phyloP scores from a whole-genome alignment of 2,113 vertebrate genomes.

The Galeopterus variegatus region DNA sequence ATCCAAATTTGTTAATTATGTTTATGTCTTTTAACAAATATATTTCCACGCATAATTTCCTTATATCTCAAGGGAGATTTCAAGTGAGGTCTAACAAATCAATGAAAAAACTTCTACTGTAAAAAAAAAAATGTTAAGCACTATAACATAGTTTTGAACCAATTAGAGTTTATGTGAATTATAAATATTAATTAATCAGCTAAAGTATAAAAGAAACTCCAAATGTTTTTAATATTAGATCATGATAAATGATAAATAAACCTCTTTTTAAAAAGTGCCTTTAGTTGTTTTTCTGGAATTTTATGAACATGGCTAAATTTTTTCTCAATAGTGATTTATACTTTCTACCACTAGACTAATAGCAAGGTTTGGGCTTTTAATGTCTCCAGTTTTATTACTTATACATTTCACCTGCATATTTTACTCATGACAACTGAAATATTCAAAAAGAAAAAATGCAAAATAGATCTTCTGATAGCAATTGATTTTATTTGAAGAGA shows the following conservation, averaged over 20 bases:
- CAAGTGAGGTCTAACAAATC: neutral
- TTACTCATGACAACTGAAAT: constrained; percentile 26
- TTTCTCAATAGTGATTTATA: neutral
- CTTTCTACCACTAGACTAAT: neutral
- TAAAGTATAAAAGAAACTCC: neutral
- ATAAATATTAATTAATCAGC: neutral
- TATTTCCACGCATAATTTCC: neutral
- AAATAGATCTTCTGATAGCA: constrained; percentile 6
- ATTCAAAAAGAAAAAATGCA: constrained; percentile 50
- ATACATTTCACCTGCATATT: neutral
- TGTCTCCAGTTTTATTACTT: constrained; percentile 50
- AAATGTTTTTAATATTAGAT: neutral
- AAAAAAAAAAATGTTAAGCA: neutral
- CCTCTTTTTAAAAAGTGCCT: neutral
- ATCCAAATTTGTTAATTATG: neutral
- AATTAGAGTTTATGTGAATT: neutral
- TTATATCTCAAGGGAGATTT: neutral
- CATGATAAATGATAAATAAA: neutral
- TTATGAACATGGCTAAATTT: neutral
- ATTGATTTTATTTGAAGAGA: constrained; percentile 36
- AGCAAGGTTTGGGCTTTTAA: neutral
- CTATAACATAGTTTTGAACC: neutral
- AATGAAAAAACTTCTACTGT: neutral
- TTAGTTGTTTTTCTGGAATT: neutral
- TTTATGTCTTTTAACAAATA: constrained; percentile 6